Evolutionary conservation across 2,888 invertebrate species (phyloP).

Genomic region (Chymomyza amoena): DNA sequence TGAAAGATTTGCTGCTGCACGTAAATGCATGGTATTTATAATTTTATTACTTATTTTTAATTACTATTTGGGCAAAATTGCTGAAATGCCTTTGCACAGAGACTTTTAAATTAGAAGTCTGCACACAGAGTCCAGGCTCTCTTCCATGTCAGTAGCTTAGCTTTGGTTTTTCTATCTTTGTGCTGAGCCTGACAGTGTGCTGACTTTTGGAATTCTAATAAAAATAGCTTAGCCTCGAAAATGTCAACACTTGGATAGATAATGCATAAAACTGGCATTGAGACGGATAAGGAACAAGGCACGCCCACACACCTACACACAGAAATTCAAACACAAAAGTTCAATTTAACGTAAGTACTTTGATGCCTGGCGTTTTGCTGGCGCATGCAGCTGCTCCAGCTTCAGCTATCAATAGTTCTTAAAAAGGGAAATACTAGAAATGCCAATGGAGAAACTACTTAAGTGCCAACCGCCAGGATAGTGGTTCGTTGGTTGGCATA

Average conservation of each 20-base stretch:
- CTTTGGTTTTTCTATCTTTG: not conserved
- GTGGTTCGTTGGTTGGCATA: constrained; percentile 12
- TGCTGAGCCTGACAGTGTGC: not conserved
- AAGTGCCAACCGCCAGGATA: constrained; percentile 23
- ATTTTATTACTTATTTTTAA: constrained; percentile 53
- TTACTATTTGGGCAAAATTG: constrained; percentile 35
- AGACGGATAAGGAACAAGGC: not conserved
- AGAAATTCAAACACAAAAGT: constrained; percentile 49
- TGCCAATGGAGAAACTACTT: constrained; percentile 60
- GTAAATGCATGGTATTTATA: constrained; percentile 49
- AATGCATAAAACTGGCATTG: constrained; percentile 23
- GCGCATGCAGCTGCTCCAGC: constrained; percentile 16
- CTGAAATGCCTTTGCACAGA: constrained; percentile 29
- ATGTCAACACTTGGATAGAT: constrained; percentile 49
- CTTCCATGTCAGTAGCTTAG: not conserved
- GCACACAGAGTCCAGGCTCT: not conserved
- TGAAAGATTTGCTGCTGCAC: constrained; percentile 9
- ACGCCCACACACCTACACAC: constrained; percentile 12
- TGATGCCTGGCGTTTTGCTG: constrained; percentile 10
- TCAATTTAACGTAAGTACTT: constrained; percentile 65
- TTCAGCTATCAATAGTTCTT: constrained; percentile 44
- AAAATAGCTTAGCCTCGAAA: constrained; percentile 55
- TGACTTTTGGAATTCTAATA: constrained; percentile 53
- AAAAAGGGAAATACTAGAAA: constrained; percentile 39
- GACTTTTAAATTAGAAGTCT: not conserved